Percentiles rank a stretch among this genome's conserved stretches.
These are phyloP conservation scores for Ctenicera cuprea DNA, from an alignment of 2,888 invertebrate species.

Conservation along the genomic window DNA sequence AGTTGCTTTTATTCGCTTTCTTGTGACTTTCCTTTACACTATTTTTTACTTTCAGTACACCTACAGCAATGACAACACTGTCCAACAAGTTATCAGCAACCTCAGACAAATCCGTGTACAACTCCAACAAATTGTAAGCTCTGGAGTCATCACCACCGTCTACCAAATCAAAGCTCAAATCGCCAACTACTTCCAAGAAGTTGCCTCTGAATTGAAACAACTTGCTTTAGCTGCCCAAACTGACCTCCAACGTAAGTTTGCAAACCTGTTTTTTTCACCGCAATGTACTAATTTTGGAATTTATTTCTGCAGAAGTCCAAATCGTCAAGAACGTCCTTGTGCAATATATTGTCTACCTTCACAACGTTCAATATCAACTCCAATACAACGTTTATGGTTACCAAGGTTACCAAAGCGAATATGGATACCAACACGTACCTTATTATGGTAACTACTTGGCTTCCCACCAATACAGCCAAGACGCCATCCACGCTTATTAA, in stretches of 20 bases:
- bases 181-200: constrained; percentile 2
- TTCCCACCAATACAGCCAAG: not conserved
- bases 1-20: too few relatives aligned
- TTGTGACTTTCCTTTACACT: too few relatives aligned
- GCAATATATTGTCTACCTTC: constrained; percentile 32
- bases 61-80: not conserved
- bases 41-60: too few relatives aligned
- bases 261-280: not conserved
- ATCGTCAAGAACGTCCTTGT: constrained; percentile 21
- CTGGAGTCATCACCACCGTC: constrained; percentile 19
- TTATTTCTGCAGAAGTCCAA: not conserved
- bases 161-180: constrained; percentile 30
- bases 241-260: constrained; percentile 22
- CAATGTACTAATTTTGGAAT: not conserved
- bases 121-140: constrained; percentile 20
- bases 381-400: not conserved
- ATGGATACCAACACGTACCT: too few relatives aligned
- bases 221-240: not conserved
- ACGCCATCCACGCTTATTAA: not conserved
- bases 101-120: constrained; percentile 21
- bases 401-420: not conserved
- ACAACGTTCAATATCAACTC: constrained; percentile 5
- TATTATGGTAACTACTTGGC: too few relatives aligned
- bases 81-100: not conserved
- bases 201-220: not conserved